These are phyloP conservation scores for Pogoniulus pusillus DNA, from an alignment of 2,797 vertebrate species.

Conservation along the genomic window DNA sequence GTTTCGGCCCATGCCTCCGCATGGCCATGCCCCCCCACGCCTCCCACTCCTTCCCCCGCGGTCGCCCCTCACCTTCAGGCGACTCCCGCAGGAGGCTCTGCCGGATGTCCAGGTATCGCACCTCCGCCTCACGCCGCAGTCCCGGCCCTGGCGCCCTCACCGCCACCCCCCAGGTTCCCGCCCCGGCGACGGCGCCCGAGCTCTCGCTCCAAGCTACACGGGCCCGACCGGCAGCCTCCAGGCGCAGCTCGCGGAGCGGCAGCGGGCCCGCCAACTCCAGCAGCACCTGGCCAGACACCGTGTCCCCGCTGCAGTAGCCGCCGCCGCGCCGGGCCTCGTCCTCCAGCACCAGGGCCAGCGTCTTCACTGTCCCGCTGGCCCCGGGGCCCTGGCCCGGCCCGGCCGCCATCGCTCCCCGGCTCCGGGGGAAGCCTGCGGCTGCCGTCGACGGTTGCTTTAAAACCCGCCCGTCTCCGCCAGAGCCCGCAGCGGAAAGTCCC, in stretches of 20 bases:
- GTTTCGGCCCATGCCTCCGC: not conserved
- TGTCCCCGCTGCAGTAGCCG: constrained; percentile 74
- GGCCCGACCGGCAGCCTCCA: constrained; percentile 76
- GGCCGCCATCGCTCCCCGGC: constrained; percentile 19
- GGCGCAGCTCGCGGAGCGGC: constrained; percentile 64
- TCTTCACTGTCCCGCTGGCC: constrained; percentile 53
- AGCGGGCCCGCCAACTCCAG: constrained; percentile 71
- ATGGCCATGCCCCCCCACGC: too few relatives aligned
- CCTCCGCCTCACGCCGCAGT: constrained; percentile 55
- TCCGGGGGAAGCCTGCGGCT: not conserved
- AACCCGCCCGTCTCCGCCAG: constrained; percentile 25
- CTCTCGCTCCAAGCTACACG: constrained; percentile 68
- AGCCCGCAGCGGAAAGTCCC: not conserved
- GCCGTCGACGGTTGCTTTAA: constrained; percentile 61
- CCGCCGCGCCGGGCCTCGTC: constrained; percentile 65
- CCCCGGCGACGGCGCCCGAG: not conserved
- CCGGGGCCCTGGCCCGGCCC: constrained; percentile 7
- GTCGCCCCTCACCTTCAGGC: constrained; percentile 63
- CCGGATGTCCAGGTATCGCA: constrained; percentile 73
- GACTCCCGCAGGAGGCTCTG: constrained; percentile 61
- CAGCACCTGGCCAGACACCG: constrained; percentile 77
- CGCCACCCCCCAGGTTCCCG: not conserved
- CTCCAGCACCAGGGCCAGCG: constrained; percentile 73
- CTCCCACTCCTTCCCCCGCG: too few relatives aligned
- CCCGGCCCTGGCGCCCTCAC: not conserved